Base-by-base conservation (phyloP, 2,888 invertebrate genomes). In the Drosophila diplacantha region DNA sequence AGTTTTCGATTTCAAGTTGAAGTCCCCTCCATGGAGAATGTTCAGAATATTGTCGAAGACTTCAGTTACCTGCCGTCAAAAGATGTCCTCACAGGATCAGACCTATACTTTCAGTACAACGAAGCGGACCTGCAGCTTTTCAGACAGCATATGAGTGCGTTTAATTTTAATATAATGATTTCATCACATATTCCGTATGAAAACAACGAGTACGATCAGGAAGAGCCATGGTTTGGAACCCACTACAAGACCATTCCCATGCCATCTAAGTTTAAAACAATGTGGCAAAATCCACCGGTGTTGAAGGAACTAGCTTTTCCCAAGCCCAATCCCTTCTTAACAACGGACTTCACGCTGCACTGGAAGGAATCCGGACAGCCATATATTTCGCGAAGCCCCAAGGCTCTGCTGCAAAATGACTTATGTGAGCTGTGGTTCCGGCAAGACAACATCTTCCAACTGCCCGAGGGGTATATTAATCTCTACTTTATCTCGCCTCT, bases 191-290 rank as follows among this genome's bases (percentile, higher is more conserved):
- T 85, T 47, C 85, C 84, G 43, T 86, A 81, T 39, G 73, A 83
- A 29, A 70, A 79, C 6, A 67, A 83, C 8, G 67, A 54, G 0
- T 94, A 93, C 80, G 91, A 94, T 77, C 89, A 91, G 69, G 89
- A 90, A 11, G 96, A 96, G 87, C 91, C 92, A 52, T 97, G 96
- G 96, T 96, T 95, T 88, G 92, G 93, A 43, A 95, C 95, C 0
- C 91, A 92, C 70, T 97, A 94, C 85, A 90, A 90, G 16, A 90
- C 90, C 47, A 88, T 89, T 86, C 91, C 91, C 90, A 87, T 85
- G 84, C 93, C 94, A 0, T 32, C 85, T 3, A 89, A 90, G 14
- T 93, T 93, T 93, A 84, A 91, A 2, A 74, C 91, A 1, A 87
- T 90, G 8, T 95, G 95, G 94, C 81, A 90, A 11, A 88, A 87